Evolutionary conservation across 92 coral and sea anemone species (phyloP).

Genomic region (Bergia puertoricense): DNA sequence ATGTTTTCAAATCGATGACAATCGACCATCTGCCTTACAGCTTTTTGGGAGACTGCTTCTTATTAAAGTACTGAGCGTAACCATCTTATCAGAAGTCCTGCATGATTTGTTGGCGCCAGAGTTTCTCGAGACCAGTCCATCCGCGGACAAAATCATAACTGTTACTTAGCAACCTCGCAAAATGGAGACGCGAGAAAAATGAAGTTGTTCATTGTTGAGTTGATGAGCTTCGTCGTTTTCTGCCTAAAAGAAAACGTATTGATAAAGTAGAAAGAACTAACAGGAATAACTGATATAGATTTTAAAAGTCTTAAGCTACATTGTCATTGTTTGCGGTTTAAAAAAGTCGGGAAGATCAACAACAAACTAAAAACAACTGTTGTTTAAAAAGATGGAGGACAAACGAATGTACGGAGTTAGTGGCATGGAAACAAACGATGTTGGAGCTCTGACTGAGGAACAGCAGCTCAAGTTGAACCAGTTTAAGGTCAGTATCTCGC

Average conservation of each 20-base stretch:
- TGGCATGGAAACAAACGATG: conserved; percentile 70
- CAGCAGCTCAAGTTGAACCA: conserved; percentile 70
- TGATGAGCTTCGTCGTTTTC: too few relatives aligned
- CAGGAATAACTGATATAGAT: too few relatives aligned
- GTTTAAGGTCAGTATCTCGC: conserved; percentile 57
- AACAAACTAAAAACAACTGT: background rate
- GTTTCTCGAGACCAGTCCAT: background rate
- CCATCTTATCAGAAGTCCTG: too few relatives aligned
- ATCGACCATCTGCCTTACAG: too few relatives aligned
- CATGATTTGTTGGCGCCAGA: too few relatives aligned
- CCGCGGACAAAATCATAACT: background rate
- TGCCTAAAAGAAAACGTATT: too few relatives aligned
- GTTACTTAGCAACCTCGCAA: conserved; percentile 35
- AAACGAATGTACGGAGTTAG: conserved; percentile 67
- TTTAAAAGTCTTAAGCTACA: background rate
- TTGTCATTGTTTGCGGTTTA: background rate
- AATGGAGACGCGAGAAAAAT: background rate
- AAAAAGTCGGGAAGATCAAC: background rate
- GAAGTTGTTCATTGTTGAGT: too few relatives aligned
- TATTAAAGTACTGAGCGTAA: too few relatives aligned
- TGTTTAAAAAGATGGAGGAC: conserved; percentile 47
- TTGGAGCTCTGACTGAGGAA: conserved; percentile 69
- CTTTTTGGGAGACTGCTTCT: too few relatives aligned
- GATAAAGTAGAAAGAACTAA: background rate
- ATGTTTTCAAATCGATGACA: too few relatives aligned